Percentiles rank a stretch among this genome's conserved stretches.
These are phyloP conservation scores for Mastomys coucha DNA, from an alignment of 2,113 vertebrate species.

Conservation along the genomic window DNA sequence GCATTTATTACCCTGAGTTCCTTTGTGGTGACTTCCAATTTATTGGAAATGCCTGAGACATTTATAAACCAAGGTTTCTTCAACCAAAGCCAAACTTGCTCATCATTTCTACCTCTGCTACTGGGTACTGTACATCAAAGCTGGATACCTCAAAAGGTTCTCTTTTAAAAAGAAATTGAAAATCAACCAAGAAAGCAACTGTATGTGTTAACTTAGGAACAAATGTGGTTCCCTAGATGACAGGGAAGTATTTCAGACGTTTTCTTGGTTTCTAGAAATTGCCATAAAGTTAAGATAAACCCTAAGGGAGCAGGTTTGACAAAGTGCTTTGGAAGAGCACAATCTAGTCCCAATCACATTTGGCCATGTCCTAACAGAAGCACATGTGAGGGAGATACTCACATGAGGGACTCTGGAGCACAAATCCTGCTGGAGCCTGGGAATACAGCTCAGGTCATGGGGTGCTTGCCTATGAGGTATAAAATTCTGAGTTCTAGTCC, in stretches of 20 bases:
- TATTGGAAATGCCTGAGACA: conserved; percentile 88
- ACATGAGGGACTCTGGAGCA: neutral
- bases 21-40: conserved; percentile 90
- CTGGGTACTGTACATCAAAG: conserved; percentile 33
- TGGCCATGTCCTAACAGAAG: conserved; percentile 39
- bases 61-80: conserved; percentile 83
- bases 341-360: neutral
- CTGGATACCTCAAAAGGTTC: neutral
- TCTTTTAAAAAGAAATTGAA: conserved; percentile 50
- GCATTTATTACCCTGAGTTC: conserved; percentile 91
- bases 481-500: neutral
- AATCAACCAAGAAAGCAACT: conserved; percentile 19
- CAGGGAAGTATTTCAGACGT: neutral
- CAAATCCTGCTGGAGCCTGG: neutral
- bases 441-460: neutral
- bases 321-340: neutral
- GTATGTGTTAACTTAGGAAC: neutral
- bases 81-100: conserved; percentile 38
- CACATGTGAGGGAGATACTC: neutral
- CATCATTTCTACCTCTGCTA: conserved; percentile 45
- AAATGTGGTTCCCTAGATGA: neutral
- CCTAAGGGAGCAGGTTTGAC: neutral
- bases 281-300: conserved; percentile 13
- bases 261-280: conserved; percentile 52
- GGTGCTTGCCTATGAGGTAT: neutral